Base-by-base conservation (phyloP, 2,888 invertebrate species). In the Diarsia rubi region DNA sequence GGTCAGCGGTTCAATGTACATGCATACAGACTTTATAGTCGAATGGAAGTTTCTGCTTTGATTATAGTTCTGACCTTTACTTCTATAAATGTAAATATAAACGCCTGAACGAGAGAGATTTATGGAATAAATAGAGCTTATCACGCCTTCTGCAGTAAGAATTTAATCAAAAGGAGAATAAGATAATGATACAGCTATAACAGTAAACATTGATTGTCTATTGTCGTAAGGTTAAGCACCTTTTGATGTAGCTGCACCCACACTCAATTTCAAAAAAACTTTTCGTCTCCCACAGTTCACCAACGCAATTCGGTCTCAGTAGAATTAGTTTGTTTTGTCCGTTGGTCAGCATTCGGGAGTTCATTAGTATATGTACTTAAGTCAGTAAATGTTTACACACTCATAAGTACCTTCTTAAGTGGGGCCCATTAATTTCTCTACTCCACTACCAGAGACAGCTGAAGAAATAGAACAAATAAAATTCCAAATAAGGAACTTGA, bases 1-100 rank as follows among this genome's bases (percentile, higher is more conserved):
- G 85, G 81, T 86, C 87, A 83, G 27, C 69, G 66, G 82, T 85
- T 82, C 83, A 84, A 77, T 63, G 67, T 72, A 78, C 71, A 81
- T 72, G 65, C 59, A 73, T 64, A 76, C 57, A 64, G 64, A 79
- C 73, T 73, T 65, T 69, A 76, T 47, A 73, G 69, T 57, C 69
- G 59, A 80, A 78, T 80, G 80, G 77, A 75, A 81, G 72, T 73
- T 78, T 69, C 75, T 80, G 75, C 78, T 78, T 82, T 78, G 69
- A 78, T 82, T 85, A 78, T 62, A 73, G 57, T n/a, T n/a, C 62
- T 69, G 63, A 74, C 64, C 73, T 82, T 77, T 79, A 47, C 45
- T 66, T 47, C 78, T 73, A 47, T 78, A 54, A 31, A 74, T 24
- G 69, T 69, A 79, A 69, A 69, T 69, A 62, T 71, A 75, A 74